These are phyloP conservation scores for Rhagoletis pomonella DNA, from an alignment of 1,140 invertebrate species.

Conservation along the genomic window DNA sequence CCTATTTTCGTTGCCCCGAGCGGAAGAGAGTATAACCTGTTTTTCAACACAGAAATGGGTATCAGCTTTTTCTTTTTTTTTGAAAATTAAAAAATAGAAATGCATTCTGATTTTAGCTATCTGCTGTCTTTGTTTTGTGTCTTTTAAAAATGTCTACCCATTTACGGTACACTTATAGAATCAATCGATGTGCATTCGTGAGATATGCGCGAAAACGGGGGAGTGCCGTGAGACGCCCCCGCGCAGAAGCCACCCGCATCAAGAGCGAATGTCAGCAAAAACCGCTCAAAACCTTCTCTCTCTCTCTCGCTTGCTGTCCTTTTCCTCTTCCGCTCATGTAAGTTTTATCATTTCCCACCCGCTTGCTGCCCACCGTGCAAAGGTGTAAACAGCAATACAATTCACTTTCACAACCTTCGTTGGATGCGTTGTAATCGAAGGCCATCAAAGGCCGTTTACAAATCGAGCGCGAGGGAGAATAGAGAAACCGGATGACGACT, in stretches of 20 bases:
- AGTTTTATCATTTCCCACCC: not conserved
- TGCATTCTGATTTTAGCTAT: no score
- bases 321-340: not conserved
- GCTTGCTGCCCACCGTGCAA: not conserved
- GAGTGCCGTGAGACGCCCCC: not conserved
- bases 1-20: no score
- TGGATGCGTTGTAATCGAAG: conserved; percentile 45
- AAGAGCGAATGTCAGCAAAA: not conserved
- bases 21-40: no score
- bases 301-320: not conserved
- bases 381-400: conserved; percentile 17
- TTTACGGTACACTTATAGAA: conserved; percentile 5
- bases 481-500: not conserved
- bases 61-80: no score
- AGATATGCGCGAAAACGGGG: conserved; percentile 3
- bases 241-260: conserved; percentile 2
- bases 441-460: conserved; percentile 49
- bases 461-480: not conserved
- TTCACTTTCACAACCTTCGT: conserved; percentile 46
- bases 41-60: no score
- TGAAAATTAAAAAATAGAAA: no score
- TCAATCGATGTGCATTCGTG: conserved; percentile 48
- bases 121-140: no score
- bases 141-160: not conserved
- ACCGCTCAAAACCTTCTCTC: no score